phyloP scores from a whole-genome alignment of 2,113 vertebrate genomes.

The Platycercus adscitus region DNA sequence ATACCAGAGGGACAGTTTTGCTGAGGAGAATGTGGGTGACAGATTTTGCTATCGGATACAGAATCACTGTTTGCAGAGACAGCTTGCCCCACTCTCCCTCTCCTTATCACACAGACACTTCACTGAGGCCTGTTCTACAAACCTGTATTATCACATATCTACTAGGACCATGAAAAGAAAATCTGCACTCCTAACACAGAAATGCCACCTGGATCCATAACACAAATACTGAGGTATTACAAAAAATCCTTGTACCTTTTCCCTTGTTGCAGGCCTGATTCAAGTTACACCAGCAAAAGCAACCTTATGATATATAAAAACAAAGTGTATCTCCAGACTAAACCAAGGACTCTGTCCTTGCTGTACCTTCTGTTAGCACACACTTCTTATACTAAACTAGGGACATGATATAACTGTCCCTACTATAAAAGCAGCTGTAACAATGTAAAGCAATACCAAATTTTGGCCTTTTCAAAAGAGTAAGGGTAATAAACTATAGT shows the following conservation, averaged over 20 bases:
- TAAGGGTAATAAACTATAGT: neutral
- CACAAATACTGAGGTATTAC: neutral
- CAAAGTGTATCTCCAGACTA: neutral
- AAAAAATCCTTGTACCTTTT: neutral
- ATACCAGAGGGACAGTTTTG: neutral
- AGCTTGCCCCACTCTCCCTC: neutral
- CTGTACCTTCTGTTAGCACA: neutral
- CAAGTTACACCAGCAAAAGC: neutral
- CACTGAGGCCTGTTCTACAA: neutral
- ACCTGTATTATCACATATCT: neutral
- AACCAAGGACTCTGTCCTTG: neutral
- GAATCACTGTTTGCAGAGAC: neutral
- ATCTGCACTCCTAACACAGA: neutral
- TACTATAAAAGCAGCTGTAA: neutral
- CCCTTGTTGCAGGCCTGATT: neutral
- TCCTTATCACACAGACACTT: constrained; percentile 15
- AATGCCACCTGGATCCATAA: neutral
- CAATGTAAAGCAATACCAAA: neutral
- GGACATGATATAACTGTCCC: neutral
- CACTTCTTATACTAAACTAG: neutral
- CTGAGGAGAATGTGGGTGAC: neutral
- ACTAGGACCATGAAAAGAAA: neutral
- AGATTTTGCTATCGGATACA: neutral
- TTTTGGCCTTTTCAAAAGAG: neutral
- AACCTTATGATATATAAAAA: neutral